Percentiles rank a stretch among this genome's conserved stretches.
Conservation (phyloP, 2,797 vertebrate genomes). For the Salarias fasciatus region DNA sequence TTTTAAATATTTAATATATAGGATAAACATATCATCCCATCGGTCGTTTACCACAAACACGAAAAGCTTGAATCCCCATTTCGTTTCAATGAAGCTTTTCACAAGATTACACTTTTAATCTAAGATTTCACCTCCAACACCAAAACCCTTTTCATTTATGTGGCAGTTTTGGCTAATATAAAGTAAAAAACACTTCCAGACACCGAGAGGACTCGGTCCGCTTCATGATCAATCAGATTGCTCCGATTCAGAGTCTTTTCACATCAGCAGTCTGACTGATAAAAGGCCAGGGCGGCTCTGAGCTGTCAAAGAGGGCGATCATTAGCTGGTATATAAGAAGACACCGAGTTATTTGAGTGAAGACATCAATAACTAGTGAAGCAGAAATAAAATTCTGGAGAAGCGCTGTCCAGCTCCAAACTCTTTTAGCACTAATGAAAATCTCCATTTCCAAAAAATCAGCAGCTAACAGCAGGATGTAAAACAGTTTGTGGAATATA, state of each 20-base stretch:
- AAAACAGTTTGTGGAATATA: slow-evolving; percentile 7
- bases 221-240: slow-evolving; percentile 21
- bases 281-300: slow-evolving; percentile 31
- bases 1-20: slow-evolving; percentile 7
- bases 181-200: not conserved
- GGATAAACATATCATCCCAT: slow-evolving; percentile 9
- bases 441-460: slow-evolving; percentile 13
- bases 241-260: slow-evolving; percentile 23
- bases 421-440: not conserved
- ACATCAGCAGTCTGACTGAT: slow-evolving; percentile 29
- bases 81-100: not conserved
- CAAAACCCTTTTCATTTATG: not conserved
- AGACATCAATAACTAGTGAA: slow-evolving; percentile 21
- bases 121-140: slow-evolving; percentile 1
- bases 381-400: slow-evolving; percentile 10
- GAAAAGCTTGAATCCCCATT: not conserved
- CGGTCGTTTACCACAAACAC: slow-evolving; percentile 9
- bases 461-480: not conserved
- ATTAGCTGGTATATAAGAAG: slow-evolving; percentile 28
- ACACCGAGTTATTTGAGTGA: slow-evolving; percentile 24
- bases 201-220: not conserved
- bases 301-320: slow-evolving; percentile 40
- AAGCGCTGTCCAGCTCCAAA: slow-evolving; percentile 8
- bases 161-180: not conserved
- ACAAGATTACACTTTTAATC: not conserved